A percentile compares a stretch with the other conserved stretches of the same genome.
phyloP scores from a whole-genome alignment of 1,140 invertebrate genomes.

The Eulimnadia texana region DNA sequence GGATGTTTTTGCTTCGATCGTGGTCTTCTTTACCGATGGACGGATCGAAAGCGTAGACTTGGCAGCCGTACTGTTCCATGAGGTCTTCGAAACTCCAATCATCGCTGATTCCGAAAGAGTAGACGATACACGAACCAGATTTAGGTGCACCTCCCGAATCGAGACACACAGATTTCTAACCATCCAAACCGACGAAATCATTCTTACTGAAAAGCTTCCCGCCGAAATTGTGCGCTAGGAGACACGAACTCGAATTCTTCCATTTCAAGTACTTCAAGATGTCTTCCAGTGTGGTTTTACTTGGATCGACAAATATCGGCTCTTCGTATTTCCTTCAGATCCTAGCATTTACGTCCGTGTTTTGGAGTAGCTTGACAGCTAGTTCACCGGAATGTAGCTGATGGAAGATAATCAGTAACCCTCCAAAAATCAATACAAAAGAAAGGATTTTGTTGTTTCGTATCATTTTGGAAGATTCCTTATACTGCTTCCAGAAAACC shows the following conservation, averaged over 20 bases:
- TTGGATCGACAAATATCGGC: too few relatives aligned
- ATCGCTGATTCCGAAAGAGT: conserved; percentile 22
- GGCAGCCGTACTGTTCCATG: conserved; percentile 20
- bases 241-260: neutral
- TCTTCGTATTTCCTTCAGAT: too few relatives aligned
- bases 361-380: too few relatives aligned
- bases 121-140: conserved; percentile 18
- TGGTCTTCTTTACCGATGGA: too few relatives aligned
- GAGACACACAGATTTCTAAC: conserved; percentile 12
- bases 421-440: too few relatives aligned
- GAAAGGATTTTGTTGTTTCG: too few relatives aligned
- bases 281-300: neutral
- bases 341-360: too few relatives aligned
- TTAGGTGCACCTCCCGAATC: conserved; percentile 11
- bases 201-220: neutral
- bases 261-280: neutral
- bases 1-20: conserved; percentile 1
- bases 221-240: neutral
- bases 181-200: neutral
- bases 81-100: conserved; percentile 24
- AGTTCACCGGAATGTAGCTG: too few relatives aligned
- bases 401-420: too few relatives aligned
- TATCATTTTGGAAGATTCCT: too few relatives aligned
- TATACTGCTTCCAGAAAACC: too few relatives aligned
- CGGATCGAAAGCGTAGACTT: conserved; percentile 23